Base-by-base conservation (phyloP, 2,113 vertebrate species). In the Pedionomus torquatus region DNA sequence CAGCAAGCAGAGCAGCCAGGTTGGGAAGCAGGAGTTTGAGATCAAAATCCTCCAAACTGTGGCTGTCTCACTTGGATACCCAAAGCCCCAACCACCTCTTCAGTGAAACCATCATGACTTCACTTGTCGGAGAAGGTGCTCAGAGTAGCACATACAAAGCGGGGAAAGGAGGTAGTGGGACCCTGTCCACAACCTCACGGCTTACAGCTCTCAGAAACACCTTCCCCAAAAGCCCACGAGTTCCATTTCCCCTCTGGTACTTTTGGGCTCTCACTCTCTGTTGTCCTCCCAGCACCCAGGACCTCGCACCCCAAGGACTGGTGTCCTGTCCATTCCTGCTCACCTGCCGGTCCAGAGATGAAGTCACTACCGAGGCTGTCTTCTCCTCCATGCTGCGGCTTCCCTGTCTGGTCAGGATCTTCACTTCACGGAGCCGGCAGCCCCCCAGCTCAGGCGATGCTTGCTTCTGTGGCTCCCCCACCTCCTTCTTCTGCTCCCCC, bases 361-460 rank as follows among this genome's bases (percentile, higher is more conserved):
- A 66, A 46, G 69, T 68, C 63, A 72, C 54, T 0, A 6, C 77
- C 1, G 54, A 37, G 11, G 35, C 10, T 11, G 14, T 66, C 80
- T 94, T 93, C 78, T 93, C 88, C 8, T 95, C 86, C 1, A 1
- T 5, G 31, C 68, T 69, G 49, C 11, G 33, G 65, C 72, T 95
- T 20, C 78, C 94, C 57, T 55, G 80, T 51, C 92, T 93, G 75
- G 93, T 95, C 72, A 94, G 80, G 76, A 96, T 97, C 89, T 97
- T 69, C 44, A 95, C 83, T 28, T 83, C 97, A 0, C 90, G 70
- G 21, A 86, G 81, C 10, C 71, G 82, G 25, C 95, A 92, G 64
- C 89, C 70, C 9, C 69, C 92, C 30, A 68, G 79, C 63, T 96
- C 96, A 1, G 3, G 88, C 0, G 78, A 70, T n/a, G 14, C 28